phyloP scores from a whole-genome alignment of 2,113 vertebrate species.

The human region GRCh38 chr3:109946501-109947000 shows the following conservation, averaged over 20 bases:
- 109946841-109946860: background rate
- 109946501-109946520: background rate
- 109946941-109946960: constrained; percentile 10
- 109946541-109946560: background rate
- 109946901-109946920: constrained; percentile 5
- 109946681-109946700: background rate
- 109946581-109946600: background rate
- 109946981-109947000: background rate
- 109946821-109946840: background rate
- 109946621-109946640: background rate
- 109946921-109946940: background rate
- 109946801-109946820: background rate
- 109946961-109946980: background rate
- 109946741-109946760: background rate
- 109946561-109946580: background rate
- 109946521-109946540: background rate
- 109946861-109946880: background rate
- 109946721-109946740: background rate
- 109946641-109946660: background rate
- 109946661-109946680: background rate
- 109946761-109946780: constrained; percentile 3
- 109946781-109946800: background rate
- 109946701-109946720: background rate
- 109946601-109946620: background rate
- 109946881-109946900: background rate